Base-by-base conservation (phyloP, 2,888 invertebrate species). In the Exocentrus adspersus region DNA sequence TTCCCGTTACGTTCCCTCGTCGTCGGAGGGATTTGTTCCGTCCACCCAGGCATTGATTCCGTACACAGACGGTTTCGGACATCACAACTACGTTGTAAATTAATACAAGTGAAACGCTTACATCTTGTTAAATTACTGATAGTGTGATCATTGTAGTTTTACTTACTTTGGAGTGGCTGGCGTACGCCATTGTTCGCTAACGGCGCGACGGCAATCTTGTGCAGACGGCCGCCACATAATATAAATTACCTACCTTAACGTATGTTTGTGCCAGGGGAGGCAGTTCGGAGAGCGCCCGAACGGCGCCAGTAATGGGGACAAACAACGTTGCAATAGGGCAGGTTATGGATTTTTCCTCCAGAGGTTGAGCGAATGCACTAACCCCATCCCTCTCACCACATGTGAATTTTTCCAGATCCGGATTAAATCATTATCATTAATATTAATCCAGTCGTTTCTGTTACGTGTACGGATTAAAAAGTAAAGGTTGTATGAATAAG, bases 1-100 rank as follows among this genome's bases (percentile, higher is more conserved):
- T 54, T 54, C 50, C 28, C 50, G 16, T 32, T 50, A 50, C 53
- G 37, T 37, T 42, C 41, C 20, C 50, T 62, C 56, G 62, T 24
- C 43, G 43, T n/a, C n/a, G 24, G 43, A 20, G 12, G 52, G 24
- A 14, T 43, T 54, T 54, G 54, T 54, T 54, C 43, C 12, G 37
- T 5, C n/a, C 37, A 37, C 12, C 37, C 12, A 37, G 37, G 37
- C 37, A 37, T 37, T 37, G 37, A 37, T 37, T n/a, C 37, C 37
- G n/a, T n/a, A n/a, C n/a, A n/a, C n/a, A n/a, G n/a, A n/a, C n/a
- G n/a, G n/a, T n/a, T n/a, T n/a, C n/a, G n/a, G n/a, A n/a, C n/a
- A n/a, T n/a, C n/a, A n/a, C n/a, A n/a, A n/a, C n/a, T n/a, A n/a
- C n/a, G n/a, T n/a, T n/a, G n/a, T n/a, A n/a, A n/a, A n/a, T n/a